Evolutionary conservation across 2,113 vertebrate species (phyloP).

Genomic region (Gasterosteus aculeatus): DNA sequence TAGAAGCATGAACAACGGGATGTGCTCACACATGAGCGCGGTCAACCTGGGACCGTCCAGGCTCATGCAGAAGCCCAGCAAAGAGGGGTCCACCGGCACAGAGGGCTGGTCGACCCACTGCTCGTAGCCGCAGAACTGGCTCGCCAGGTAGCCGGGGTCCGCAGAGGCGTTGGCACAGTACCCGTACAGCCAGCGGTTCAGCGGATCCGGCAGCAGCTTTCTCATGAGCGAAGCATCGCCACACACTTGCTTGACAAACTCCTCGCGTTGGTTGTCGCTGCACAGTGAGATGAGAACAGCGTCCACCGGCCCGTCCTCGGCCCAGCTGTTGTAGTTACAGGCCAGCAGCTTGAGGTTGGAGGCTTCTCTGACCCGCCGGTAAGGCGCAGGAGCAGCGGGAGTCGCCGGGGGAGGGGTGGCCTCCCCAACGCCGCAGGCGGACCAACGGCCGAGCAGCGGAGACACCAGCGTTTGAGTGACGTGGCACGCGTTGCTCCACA

Average conservation of each 20-base stretch:
- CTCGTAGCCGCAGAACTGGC: constrained; percentile 77
- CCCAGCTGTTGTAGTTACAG: constrained; percentile 80
- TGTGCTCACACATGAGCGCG: constrained; percentile 72
- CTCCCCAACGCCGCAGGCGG: constrained; percentile 42
- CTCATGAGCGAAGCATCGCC: constrained; percentile 63
- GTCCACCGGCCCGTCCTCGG: constrained; percentile 38
- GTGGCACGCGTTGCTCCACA: constrained; percentile 76
- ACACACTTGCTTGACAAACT: constrained; percentile 78
- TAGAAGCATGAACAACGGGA: constrained; percentile 72
- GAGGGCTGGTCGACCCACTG: constrained; percentile 62
- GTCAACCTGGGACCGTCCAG: constrained; percentile 68
- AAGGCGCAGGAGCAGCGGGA: not conserved
- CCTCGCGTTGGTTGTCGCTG: constrained; percentile 70
- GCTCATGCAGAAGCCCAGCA: constrained; percentile 78
- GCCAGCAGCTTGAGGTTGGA: constrained; percentile 71
- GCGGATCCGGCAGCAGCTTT: constrained; percentile 66
- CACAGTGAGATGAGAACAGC: constrained; percentile 78
- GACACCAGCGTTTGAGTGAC: constrained; percentile 51
- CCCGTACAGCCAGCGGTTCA: constrained; percentile 78
- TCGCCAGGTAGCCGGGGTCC: constrained; percentile 55
- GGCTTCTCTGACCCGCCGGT: constrained; percentile 53
- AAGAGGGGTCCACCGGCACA: constrained; percentile 20
- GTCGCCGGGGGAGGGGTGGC: constrained; percentile 1
- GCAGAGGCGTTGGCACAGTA: constrained; percentile 75
- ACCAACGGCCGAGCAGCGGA: constrained; percentile 48